A percentile compares a stretch with the other conserved stretches of the same genome.
phyloP scores from a whole-genome alignment of 2,888 invertebrate species.

The Scaptomyza polygonia region DNA sequence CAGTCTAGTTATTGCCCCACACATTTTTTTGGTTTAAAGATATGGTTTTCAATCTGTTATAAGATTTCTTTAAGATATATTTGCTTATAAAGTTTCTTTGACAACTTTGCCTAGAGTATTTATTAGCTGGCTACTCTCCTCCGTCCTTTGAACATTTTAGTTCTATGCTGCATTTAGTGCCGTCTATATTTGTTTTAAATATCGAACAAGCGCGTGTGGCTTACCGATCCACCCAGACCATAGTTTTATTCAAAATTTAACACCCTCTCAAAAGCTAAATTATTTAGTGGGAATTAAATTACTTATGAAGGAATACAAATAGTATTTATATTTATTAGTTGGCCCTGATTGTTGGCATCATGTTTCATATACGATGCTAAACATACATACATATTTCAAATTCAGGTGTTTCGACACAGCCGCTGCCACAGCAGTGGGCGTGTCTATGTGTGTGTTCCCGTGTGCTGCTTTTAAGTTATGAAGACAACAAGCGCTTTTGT shows the following conservation, averaged over 20 bases:
- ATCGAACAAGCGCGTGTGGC: constrained; percentile 54
- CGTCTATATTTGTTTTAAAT: constrained; percentile 73
- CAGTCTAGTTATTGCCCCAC: too few species aligned
- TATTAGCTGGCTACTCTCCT: neutral
- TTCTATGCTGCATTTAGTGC: constrained; percentile 34
- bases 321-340: constrained; percentile 11
- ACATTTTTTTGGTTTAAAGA: too few species aligned
- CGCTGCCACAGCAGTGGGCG: constrained; percentile 42
- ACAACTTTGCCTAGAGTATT: neutral
- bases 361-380: constrained; percentile 23
- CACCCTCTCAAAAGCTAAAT: constrained; percentile 33
- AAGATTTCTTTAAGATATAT: neutral
- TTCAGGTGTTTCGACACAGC: constrained; percentile 54
- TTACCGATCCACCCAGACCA: constrained; percentile 1
- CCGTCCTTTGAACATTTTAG: constrained; percentile 7
- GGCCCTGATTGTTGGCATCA: constrained; percentile 27
- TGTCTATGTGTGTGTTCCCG: constrained; percentile 57
- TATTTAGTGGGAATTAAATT: constrained; percentile 65
- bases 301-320: neutral
- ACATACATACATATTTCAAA: constrained; percentile 31
- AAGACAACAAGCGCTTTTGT: constrained; percentile 45
- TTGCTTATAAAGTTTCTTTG: neutral
- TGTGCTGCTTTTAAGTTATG: constrained; percentile 73
- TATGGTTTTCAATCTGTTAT: neutral
- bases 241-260: neutral